Evolutionary conservation across 2,797 vertebrate species (phyloP).

Genomic region (Gastrophryne carolinensis): DNA sequence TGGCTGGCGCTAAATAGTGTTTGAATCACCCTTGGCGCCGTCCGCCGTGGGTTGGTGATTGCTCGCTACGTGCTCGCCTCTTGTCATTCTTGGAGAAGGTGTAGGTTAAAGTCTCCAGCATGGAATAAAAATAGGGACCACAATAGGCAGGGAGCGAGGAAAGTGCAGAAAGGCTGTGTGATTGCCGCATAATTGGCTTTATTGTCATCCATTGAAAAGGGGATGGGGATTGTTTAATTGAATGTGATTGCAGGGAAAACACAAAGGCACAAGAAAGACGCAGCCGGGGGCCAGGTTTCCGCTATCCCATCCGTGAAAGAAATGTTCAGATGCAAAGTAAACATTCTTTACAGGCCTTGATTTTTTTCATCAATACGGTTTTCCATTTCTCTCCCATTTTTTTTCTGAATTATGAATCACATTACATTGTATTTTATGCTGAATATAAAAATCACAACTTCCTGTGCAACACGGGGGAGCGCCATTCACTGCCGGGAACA

Average conservation of each 20-base stretch:
- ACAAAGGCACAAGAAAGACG: slow-evolving; percentile 36
- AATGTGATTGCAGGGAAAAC: slow-evolving; percentile 47
- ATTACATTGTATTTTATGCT: slow-evolving; percentile 28
- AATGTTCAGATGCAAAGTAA: slow-evolving; percentile 31
- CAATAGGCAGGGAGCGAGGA: slow-evolving; percentile 33
- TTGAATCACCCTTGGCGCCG: slow-evolving; percentile 21
- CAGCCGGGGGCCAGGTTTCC: slow-evolving; percentile 38
- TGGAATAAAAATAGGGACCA: slow-evolving; percentile 39
- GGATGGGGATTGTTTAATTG: slow-evolving; percentile 43
- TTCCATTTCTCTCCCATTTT: background rate
- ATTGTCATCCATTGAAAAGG: slow-evolving; percentile 47
- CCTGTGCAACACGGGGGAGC: background rate
- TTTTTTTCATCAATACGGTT: slow-evolving; percentile 13
- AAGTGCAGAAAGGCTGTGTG: slow-evolving; percentile 44
- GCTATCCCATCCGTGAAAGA: slow-evolving; percentile 36
- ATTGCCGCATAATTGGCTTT: slow-evolving; percentile 49
- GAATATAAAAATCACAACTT: slow-evolving; percentile 35
- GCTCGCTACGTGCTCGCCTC: slow-evolving; percentile 26
- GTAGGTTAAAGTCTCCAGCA: slow-evolving; percentile 46
- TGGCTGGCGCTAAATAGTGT: slow-evolving; percentile 29
- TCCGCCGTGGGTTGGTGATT: slow-evolving; percentile 26
- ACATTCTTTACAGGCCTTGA: slow-evolving; percentile 14
- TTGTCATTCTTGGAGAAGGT: slow-evolving; percentile 27
- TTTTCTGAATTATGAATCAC: slow-evolving; percentile 31
- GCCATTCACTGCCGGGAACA: slow-evolving; percentile 9